phyloP scores from a whole-genome alignment of 2,113 vertebrate species.

The Xiphias gladius region DNA sequence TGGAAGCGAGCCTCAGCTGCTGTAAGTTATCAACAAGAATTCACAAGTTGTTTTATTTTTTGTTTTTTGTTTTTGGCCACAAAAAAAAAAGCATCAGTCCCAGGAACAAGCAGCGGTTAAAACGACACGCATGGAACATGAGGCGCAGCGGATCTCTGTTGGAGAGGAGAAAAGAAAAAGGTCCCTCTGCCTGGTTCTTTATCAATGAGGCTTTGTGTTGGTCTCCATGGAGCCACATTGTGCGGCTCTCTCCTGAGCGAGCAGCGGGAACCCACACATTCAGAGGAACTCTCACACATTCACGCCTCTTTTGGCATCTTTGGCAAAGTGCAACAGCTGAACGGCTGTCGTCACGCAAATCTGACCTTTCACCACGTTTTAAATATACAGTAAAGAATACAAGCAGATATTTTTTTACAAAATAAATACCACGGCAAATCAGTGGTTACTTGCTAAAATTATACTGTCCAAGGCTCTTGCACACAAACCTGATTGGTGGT shows the following conservation, averaged over 20 bases:
- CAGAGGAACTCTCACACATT: constrained; percentile 13
- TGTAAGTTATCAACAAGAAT: constrained; percentile 62
- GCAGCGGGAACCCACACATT: constrained; percentile 48
- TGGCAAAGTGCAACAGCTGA: neutral
- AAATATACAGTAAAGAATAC: too few relatives aligned
- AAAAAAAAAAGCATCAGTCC: neutral
- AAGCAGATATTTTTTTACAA: too few relatives aligned
- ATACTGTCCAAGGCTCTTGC: neutral
- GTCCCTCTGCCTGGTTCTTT: constrained; percentile 20
- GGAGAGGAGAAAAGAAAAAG: constrained; percentile 19
- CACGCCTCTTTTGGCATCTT: neutral
- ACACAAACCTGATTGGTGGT: neutral
- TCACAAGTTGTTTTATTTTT: neutral
- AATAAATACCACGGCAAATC: neutral
- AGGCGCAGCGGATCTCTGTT: constrained; percentile 1
- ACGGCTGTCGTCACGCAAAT: neutral
- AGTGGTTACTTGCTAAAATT: neutral
- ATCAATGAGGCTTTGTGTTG: constrained; percentile 78
- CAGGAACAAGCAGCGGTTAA: neutral
- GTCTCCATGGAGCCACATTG: constrained; percentile 72
- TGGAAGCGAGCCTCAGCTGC: constrained; percentile 70
- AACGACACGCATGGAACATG: neutral
- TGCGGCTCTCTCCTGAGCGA: constrained; percentile 41
- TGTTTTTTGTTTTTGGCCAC: too few relatives aligned
- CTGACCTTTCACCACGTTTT: neutral